Conservation (phyloP, 2,888 invertebrate genomes). For the Lathronympha strigana region DNA sequence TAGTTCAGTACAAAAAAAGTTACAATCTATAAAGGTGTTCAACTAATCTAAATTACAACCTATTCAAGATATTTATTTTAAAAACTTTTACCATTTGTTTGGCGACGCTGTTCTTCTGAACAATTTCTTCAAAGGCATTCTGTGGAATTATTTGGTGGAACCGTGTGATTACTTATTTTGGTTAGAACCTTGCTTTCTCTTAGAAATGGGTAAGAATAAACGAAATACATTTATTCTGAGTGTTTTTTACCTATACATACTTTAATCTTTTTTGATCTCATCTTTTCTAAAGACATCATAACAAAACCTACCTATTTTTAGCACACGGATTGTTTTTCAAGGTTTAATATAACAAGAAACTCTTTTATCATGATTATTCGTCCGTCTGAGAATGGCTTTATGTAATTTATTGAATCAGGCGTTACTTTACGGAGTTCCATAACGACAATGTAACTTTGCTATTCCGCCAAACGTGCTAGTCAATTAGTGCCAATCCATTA, state of each 20-base stretch:
- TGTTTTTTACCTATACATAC: background rate
- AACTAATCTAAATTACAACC: background rate
- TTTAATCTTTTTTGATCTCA: no score
- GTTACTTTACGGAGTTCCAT: no score
- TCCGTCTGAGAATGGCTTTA: no score
- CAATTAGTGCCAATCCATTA: no score
- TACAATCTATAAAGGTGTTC: background rate
- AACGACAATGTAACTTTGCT: no score
- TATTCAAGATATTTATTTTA: background rate
- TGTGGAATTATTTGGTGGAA: background rate
- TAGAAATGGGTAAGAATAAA: background rate
- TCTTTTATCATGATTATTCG: no score
- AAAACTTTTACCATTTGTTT: slow-evolving; percentile 17
- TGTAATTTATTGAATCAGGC: no score
- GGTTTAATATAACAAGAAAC: no score
- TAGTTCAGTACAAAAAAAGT: background rate
- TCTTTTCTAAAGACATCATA: no score
- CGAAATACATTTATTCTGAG: background rate
- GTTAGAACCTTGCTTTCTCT: background rate
- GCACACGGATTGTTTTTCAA: no score
- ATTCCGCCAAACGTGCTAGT: no score
- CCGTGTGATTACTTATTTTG: slow-evolving; percentile 3
- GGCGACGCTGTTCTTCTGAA: background rate
- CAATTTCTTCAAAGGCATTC: background rate
- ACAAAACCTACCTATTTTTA: no score